These are phyloP conservation scores for Takifugu ocellatus DNA, from an alignment of 2,797 vertebrate genomes.

Conservation along the genomic window DNA sequence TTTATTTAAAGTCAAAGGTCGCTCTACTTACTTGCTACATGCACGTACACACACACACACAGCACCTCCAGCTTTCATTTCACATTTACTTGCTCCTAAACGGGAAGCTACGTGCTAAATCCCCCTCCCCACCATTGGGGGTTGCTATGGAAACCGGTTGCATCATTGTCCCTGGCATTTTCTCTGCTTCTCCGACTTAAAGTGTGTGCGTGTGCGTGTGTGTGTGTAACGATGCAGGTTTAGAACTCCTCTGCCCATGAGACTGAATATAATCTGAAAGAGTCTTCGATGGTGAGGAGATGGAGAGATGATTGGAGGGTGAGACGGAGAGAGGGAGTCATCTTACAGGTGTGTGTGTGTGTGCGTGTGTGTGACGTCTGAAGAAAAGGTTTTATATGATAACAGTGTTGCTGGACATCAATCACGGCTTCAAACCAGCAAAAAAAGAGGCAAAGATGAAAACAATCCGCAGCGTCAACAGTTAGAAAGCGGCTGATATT, in stretches of 20 bases:
- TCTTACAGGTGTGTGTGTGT: background rate
- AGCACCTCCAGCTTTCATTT: background rate
- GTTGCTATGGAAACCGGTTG: constrained; percentile 44
- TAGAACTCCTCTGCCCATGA: constrained; percentile 24
- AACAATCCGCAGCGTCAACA: background rate
- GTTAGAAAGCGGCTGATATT: constrained; percentile 14
- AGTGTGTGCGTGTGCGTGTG: constrained; percentile 1
- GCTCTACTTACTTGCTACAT: background rate
- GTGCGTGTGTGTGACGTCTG: background rate
- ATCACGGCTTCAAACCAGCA: too few species aligned
- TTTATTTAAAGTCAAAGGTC: too few species aligned
- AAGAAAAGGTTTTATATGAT: too few species aligned
- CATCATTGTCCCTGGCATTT: constrained; percentile 9
- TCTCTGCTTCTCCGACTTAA: constrained; percentile 11
- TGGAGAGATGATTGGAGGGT: background rate
- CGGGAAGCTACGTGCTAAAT: background rate
- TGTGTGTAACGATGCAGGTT: too few species aligned
- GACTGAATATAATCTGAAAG: constrained; percentile 4
- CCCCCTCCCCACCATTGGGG: background rate
- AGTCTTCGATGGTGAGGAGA: background rate
- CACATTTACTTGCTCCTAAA: background rate
- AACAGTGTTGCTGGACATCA: too few species aligned
- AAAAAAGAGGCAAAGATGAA: too few species aligned
- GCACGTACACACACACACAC: background rate
- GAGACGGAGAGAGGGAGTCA: background rate